A percentile compares a stretch with the other conserved stretches of the same genome.
These are phyloP conservation scores for Paramormyrops hopkinsi DNA, from an alignment of 2,797 vertebrate genomes.

Conservation along the genomic window DNA sequence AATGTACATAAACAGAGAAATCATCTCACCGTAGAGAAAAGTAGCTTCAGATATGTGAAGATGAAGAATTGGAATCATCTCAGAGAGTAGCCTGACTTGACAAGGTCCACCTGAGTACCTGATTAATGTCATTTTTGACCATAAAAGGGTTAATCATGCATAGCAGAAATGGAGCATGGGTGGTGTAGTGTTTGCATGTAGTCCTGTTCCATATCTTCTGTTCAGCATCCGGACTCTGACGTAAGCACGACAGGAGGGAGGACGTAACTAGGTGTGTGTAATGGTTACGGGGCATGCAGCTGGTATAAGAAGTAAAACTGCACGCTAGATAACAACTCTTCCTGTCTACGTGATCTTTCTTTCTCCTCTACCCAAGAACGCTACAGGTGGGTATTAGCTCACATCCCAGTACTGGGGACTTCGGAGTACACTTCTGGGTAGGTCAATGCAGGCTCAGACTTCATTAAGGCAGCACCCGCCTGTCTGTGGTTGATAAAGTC, in stretches of 20 bases:
- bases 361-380: too few relatives aligned
- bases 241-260: too few relatives aligned
- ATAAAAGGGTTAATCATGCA: not conserved
- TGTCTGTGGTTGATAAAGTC: not conserved
- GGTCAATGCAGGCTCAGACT: not conserved
- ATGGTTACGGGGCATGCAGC: too few relatives aligned
- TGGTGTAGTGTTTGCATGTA: too few relatives aligned
- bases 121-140: not conserved
- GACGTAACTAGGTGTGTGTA: too few relatives aligned
- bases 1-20: not conserved
- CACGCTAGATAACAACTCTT: too few relatives aligned
- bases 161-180: not conserved
- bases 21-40: not conserved
- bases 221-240: too few relatives aligned
- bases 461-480: not conserved
- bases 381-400: not conserved
- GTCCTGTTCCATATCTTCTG: too few relatives aligned
- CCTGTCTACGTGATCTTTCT: too few relatives aligned
- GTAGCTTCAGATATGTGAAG: not conserved
- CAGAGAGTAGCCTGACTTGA: not conserved
- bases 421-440: not conserved
- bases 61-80: not conserved
- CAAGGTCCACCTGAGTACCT: not conserved
- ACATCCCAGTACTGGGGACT: not conserved
- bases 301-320: too few relatives aligned